Evolutionary conservation across 2,797 vertebrate species (phyloP), one percentile per base, ranked within the genome.

Genomic region (Bufotes viridis): DNA sequence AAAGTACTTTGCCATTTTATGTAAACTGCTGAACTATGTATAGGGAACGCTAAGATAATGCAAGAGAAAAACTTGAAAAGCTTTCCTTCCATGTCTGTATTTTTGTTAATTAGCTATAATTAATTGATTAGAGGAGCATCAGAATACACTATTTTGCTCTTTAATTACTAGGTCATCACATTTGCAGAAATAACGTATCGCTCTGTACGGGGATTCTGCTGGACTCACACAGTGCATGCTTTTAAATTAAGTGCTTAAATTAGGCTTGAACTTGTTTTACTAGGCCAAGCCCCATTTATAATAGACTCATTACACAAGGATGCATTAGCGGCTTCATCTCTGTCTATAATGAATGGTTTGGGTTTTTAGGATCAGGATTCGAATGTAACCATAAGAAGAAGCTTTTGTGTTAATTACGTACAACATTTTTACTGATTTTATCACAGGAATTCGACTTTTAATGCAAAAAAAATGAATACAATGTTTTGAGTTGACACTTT

Each of bases 81-180:
- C 11, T 42, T 89, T 29, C 14, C 61, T 81, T 53, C 26, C 57
- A 22, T 80, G 87, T 63, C 69, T 24, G 67, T 57, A 14, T 24
- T 84, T 65, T 58, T 79, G 87, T 80, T 85, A 85, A 85, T 82
- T 75, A 85, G 83, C 51, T 58, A 10, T 67, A 89, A 85, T 89
- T 20, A 82, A 85, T 86, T 89, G 78, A 85, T 88, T 88, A 85
- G 69, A 76, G 26, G 78, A 75, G 79, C 78, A 89, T 86, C 78
- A 82, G 57, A 80, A 89, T 82, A 81, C 78, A 89, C 78, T 85
- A 18, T 81, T 82, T 78, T 69, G 78, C 70, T 81, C 49, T 86
- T 75, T 81, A 89, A 86, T 89, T 89, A 89, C 78, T 53, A 75
- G 84, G 84, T 82, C 84, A 82, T 67, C 65, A 29, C 57, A 78